Conservation (phyloP, 2,113 vertebrate species). For the Brachionichthys hirsutus region DNA sequence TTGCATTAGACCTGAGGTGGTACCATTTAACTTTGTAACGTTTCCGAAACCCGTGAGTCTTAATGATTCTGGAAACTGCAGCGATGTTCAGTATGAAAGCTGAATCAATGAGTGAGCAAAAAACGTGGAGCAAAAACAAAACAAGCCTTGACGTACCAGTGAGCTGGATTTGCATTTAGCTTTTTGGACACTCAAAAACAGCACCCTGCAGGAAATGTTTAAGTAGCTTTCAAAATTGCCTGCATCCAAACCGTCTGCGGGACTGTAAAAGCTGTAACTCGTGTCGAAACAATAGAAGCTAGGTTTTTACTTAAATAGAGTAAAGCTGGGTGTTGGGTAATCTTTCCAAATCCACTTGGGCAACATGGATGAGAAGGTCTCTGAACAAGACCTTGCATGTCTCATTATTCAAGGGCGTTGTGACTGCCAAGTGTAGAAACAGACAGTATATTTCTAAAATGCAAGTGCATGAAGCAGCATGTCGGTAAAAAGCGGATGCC, state of each 20-base stretch:
- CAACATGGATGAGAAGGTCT: conserved; percentile 10
- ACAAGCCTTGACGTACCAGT: background rate
- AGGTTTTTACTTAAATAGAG: background rate
- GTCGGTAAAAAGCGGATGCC: background rate
- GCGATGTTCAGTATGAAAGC: too few relatives aligned
- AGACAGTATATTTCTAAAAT: conserved; percentile 3
- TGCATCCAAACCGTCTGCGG: background rate
- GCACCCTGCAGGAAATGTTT: background rate
- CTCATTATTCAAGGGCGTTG: conserved; percentile 1
- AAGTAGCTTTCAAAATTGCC: conserved; percentile 1
- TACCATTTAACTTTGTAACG: too few relatives aligned
- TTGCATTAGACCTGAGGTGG: too few relatives aligned
- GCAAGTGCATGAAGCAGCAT: conserved; percentile 3
- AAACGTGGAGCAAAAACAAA: too few relatives aligned
- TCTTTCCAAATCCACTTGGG: conserved; percentile 7
- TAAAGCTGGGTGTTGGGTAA: background rate
- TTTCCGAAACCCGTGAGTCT: too few relatives aligned
- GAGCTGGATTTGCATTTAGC: background rate
- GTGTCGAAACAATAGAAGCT: conserved; percentile 4
- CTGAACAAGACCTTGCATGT: conserved; percentile 3
- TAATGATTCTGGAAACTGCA: too few relatives aligned
- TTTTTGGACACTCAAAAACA: background rate
- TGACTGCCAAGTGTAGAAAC: conserved; percentile 1
- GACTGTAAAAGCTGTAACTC: background rate
- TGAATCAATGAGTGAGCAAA: too few relatives aligned